These are phyloP conservation scores for Argynnis bischoffii DNA, from an alignment of 2,888 invertebrate species.

Conservation along the genomic window DNA sequence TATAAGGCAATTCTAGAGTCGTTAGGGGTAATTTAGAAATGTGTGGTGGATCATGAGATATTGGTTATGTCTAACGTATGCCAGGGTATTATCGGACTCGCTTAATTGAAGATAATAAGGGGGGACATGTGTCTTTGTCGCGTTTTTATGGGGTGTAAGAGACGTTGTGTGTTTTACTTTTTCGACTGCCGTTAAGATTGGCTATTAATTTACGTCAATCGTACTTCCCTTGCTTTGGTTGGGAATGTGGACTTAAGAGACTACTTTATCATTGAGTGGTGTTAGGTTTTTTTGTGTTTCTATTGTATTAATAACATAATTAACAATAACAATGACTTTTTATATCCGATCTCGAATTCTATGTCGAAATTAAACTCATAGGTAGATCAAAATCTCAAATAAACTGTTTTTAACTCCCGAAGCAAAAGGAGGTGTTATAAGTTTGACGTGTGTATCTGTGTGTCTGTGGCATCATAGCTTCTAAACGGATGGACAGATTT, in stretches of 20 bases:
- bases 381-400: too few relatives aligned
- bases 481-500: too few relatives aligned
- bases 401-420: too few relatives aligned
- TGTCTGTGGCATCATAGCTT: too few relatives aligned
- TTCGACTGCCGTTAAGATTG: constrained; percentile 65
- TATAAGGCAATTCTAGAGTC: constrained; percentile 23
- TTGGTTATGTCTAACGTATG: constrained; percentile 65
- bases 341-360: too few relatives aligned
- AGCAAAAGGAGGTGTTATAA: too few relatives aligned
- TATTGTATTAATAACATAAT: background rate
- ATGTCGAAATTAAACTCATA: too few relatives aligned
- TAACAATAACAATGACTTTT: too few relatives aligned
- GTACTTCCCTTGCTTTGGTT: constrained; percentile 46
- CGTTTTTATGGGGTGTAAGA: constrained; percentile 77
- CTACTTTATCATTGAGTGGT: constrained; percentile 21
- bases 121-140: constrained; percentile 80
- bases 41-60: constrained; percentile 45
- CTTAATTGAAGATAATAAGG: constrained; percentile 82
- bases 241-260: constrained; percentile 32
- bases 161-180: constrained; percentile 66
- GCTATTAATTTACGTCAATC: constrained; percentile 67
- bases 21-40: constrained; percentile 14
- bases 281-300: constrained; percentile 20
- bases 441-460: too few relatives aligned
- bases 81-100: constrained; percentile 77